Conservation (phyloP, 2,888 invertebrate species). For the Lucinisca nassula region DNA sequence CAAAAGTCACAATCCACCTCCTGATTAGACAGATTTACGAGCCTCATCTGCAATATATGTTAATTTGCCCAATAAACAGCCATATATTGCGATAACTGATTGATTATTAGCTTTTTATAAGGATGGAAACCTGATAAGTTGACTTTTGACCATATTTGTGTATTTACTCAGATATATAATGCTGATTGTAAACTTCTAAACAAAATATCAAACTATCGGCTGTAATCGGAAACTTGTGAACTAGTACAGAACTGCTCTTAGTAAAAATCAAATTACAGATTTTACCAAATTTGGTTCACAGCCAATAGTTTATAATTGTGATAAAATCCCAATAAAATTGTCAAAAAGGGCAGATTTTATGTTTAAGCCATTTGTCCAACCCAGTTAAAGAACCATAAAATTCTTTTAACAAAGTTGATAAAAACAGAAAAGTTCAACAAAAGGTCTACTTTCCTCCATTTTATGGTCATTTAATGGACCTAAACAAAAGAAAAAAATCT, state of each 20-base stretch:
- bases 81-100: not conserved
- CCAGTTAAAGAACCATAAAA: not conserved
- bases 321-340: not conserved
- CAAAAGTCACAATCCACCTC: not conserved
- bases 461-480: too few relatives aligned
- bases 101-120: not conserved
- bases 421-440: not conserved
- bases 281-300: not conserved
- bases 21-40: not conserved
- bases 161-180: not conserved
- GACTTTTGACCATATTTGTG: not conserved
- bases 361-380: not conserved
- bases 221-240: not conserved
- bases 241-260: not conserved
- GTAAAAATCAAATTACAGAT: not conserved
- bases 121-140: not conserved
- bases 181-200: constrained; percentile 15
- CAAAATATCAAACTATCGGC: constrained; percentile 14
- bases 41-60: not conserved
- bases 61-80: not conserved
- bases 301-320: not conserved
- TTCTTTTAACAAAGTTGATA: not conserved
- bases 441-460: too few relatives aligned
- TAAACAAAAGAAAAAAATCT: too few relatives aligned
- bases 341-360: not conserved